Evolutionary conservation across 2,797 vertebrate species (phyloP), one percentile per base, ranked within the genome.

Genomic region (Gallinago solitaria): DNA sequence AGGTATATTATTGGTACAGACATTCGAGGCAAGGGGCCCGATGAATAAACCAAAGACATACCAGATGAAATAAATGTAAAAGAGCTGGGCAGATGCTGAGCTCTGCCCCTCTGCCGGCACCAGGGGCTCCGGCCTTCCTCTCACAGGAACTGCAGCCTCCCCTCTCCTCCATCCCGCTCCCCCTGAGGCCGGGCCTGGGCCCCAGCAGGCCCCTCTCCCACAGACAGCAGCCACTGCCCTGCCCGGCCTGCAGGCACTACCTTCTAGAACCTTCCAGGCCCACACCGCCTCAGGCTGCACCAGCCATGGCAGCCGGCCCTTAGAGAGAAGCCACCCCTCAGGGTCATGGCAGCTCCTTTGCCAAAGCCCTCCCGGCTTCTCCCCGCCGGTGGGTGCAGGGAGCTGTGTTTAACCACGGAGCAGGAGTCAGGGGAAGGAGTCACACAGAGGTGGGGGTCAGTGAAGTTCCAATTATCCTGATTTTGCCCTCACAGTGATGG

Each of bases 111-210:
- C 32, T 6, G 39, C 25, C 56, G 17, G 32, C 17, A 47, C 30
- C 16, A 9, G 19, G 20, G 15, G 16, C 56, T 68, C 35, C 39
- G 25, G 35, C 12, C 24, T 32, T 12, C 45, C n/a, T 18, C 54
- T 67, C 35, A 53, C 10, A 18, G 11, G 27, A 21, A 7, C 11
- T 8, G 16, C 28, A 33, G 43, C 37, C 17, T 43, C 23, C 28
- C 17, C 9, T 9, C 39, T 21, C 8, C 12, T 41, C 25, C 67
- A 69, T 35, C 43, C 54, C 9, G 1, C 20, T 19, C 1, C 8
- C 30, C 11, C 6, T 2, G 18, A 15, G 17, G 20, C 14, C 5
- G 1, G 23, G 5, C 16, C 13, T 5, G 0, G 0, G 63, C 28
- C 9, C 8, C 74, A 65, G 15, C 16, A 39, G 51, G 5, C 5